phyloP scores from a whole-genome alignment of 1,140 invertebrate genomes.

The Drosophila kohkoa region DNA sequence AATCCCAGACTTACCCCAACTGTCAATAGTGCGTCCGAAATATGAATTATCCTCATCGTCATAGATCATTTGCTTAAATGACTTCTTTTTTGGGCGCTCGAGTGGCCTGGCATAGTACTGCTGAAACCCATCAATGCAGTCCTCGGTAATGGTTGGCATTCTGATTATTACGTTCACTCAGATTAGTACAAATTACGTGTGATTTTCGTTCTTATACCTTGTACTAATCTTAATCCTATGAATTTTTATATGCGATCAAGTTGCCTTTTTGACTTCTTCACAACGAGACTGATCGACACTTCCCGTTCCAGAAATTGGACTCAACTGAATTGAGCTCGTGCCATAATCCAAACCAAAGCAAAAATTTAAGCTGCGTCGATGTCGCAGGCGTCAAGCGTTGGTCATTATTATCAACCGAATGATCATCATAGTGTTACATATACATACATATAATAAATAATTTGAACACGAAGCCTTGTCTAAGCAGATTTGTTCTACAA shows the following conservation, averaged over 20 bases:
- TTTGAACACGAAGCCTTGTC: not conserved
- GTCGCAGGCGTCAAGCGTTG: constrained; percentile 37
- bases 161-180: constrained; percentile 27
- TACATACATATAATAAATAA: constrained; percentile 35
- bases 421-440: constrained; percentile 39
- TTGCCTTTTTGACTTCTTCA: constrained; percentile 26
- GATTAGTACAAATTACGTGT: constrained; percentile 35
- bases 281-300: constrained; percentile 71
- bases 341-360: constrained; percentile 53
- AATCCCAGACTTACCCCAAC: constrained; percentile 89
- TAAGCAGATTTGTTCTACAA: constrained; percentile 37
- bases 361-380: constrained; percentile 39
- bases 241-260: not conserved
- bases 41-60: constrained; percentile 89
- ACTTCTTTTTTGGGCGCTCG: constrained; percentile 86
- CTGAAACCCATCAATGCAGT: constrained; percentile 87
- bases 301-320: constrained; percentile 64
- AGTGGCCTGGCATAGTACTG: constrained; percentile 88
- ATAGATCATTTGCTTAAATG: constrained; percentile 88
- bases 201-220: constrained; percentile 6
- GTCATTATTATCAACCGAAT: constrained; percentile 30
- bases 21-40: constrained; percentile 88
- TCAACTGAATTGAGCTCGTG: constrained; percentile 59
- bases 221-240: constrained; percentile 7
- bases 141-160: constrained; percentile 84